A percentile compares a stretch with the other conserved stretches of the same genome.
phyloP scores from a whole-genome alignment of 1,140 invertebrate genomes.

The Neodiprion fabricii region DNA sequence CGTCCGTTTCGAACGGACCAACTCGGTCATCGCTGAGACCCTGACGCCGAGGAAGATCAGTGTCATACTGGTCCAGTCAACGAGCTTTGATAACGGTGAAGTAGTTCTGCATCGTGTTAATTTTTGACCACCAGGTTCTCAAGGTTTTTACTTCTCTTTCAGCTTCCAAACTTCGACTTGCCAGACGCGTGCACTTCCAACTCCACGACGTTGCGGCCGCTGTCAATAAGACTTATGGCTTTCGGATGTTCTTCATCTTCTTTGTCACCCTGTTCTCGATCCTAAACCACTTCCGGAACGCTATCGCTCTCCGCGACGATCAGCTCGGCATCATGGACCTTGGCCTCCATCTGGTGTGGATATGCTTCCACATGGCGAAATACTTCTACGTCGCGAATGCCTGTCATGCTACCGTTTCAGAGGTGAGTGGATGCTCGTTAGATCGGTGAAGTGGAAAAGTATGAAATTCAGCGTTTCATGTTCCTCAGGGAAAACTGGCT shows the following conservation, averaged over 20 bases:
- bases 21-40: conserved; percentile 22
- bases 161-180: conserved; percentile 28
- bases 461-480: not conserved
- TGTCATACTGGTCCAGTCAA: conserved; percentile 13
- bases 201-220: conserved; percentile 14
- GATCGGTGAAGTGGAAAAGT: no score
- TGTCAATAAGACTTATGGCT: conserved; percentile 24
- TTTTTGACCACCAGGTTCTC: not conserved
- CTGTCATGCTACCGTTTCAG: conserved; percentile 16
- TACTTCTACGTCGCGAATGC: conserved; percentile 21
- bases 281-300: conserved; percentile 13
- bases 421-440: not conserved
- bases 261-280: conserved; percentile 20
- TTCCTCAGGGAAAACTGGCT: not conserved
- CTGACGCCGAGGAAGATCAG: conserved; percentile 13
- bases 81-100: conserved; percentile 29
- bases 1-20: conserved; percentile 23
- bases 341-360: conserved; percentile 20
- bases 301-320: not conserved
- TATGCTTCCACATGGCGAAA: conserved; percentile 26
- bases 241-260: conserved; percentile 24
- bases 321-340: conserved; percentile 18
- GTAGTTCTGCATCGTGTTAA: not conserved
- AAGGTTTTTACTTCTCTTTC: conserved; percentile 4
- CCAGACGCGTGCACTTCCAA: conserved; percentile 22